These are phyloP conservation scores for Styela clava DNA, from an alignment of 23 tunicate species.

Conservation along the genomic window DNA sequence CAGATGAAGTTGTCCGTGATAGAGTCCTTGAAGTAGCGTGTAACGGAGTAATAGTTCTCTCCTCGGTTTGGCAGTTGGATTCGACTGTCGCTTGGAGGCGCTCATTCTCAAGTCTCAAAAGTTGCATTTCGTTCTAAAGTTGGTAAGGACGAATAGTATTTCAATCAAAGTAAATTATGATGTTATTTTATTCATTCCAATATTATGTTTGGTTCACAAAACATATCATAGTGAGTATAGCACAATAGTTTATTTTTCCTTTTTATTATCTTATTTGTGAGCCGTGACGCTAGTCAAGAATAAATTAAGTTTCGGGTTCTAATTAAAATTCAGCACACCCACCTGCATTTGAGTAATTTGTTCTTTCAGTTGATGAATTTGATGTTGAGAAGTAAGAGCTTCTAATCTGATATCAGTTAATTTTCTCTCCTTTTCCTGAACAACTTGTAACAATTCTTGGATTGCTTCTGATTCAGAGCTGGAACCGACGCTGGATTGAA, in stretches of 20 bases:
- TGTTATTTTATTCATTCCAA: too few species aligned
- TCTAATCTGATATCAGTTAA: conserved; percentile 81
- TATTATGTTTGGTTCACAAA: too few species aligned
- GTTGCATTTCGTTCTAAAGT: conserved; percentile 89
- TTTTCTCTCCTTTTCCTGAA: conserved; percentile 85
- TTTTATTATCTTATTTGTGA: too few species aligned
- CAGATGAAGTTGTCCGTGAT: neutral
- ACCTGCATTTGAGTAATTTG: conserved; percentile 93
- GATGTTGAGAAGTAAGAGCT: conserved; percentile 88
- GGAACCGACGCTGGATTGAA: neutral
- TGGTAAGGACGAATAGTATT: too few species aligned
- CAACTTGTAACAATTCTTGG: conserved; percentile 42
- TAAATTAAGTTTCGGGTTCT: too few species aligned
- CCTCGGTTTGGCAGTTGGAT: neutral
- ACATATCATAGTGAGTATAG: too few species aligned
- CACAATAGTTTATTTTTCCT: too few species aligned
- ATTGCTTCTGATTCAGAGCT: conserved; percentile 11
- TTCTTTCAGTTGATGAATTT: conserved; percentile 83
- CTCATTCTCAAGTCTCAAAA: conserved; percentile 78
- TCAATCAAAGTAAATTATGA: too few species aligned
- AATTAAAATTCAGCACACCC: too few species aligned
- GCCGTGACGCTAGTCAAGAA: too few species aligned
- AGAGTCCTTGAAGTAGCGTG: neutral
- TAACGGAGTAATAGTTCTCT: neutral
- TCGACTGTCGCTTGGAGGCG: conserved; percentile 43